Conservation (phyloP, 2,797 vertebrate species). For the Peromyscus melanophrys region DNA sequence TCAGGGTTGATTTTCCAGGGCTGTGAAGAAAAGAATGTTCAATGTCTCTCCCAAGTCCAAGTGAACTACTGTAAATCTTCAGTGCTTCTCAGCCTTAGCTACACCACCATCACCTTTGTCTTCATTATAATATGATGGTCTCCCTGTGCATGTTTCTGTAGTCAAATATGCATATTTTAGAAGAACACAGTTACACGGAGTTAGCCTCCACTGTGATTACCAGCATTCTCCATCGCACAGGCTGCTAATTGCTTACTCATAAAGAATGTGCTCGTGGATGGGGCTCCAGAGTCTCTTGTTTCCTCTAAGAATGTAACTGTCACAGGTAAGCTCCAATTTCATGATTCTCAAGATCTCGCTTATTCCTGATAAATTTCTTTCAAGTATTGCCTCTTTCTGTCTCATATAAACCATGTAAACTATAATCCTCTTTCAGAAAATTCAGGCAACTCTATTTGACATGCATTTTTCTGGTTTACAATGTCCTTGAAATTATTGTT, state of each 20-base stretch:
- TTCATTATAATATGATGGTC: not conserved
- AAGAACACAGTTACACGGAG: not conserved
- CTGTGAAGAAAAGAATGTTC: too few relatives aligned
- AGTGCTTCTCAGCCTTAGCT: not conserved
- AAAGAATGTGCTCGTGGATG: too few relatives aligned
- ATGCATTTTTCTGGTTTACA: not conserved
- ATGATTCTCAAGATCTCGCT: not conserved
- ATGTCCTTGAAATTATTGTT: not conserved
- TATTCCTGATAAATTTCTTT: not conserved
- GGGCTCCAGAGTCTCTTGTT: not conserved
- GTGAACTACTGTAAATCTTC: too few relatives aligned
- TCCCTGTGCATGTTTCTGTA: not conserved
- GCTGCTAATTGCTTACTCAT: not conserved
- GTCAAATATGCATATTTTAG: not conserved
- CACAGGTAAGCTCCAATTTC: not conserved
- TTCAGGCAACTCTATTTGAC: not conserved
- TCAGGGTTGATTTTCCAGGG: not conserved
- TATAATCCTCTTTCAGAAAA: not conserved
- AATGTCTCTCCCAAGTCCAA: too few relatives aligned
- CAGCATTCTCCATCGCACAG: not conserved
- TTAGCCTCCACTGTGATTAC: not conserved
- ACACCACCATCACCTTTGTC: fast-evolving
- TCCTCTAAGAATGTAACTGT: not conserved
- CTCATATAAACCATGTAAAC: not conserved
- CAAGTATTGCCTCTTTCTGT: not conserved